Conservation (phyloP, 2,797 vertebrate genomes). For the Notoglanidium macrostoma region DNA sequence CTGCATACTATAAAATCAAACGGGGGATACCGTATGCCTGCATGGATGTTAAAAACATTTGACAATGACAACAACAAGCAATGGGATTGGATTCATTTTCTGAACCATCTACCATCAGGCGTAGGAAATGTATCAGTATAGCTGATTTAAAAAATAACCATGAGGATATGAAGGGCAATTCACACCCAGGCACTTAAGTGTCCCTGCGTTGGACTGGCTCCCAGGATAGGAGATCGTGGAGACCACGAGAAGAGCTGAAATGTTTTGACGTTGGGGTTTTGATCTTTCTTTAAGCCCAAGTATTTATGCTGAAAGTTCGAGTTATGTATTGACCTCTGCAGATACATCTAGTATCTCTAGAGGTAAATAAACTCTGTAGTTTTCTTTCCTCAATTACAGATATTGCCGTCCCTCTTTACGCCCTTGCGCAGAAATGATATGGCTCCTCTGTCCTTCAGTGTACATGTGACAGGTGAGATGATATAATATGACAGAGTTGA, state of each 20-base stretch:
- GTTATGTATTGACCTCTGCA: constrained; percentile 29
- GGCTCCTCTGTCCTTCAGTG: constrained; percentile 72
- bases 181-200: background rate
- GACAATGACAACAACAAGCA: background rate
- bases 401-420: constrained; percentile 72
- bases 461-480: constrained; percentile 69
- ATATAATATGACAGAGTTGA: constrained; percentile 71
- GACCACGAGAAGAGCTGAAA: background rate
- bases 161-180: background rate
- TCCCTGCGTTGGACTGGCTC: background rate
- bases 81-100: background rate
- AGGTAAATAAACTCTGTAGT: constrained; percentile 73
- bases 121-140: background rate
- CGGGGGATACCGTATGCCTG: background rate
- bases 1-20: constrained; percentile 1
- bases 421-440: constrained; percentile 68
- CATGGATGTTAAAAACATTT: background rate
- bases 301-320: background rate
- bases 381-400: constrained; percentile 77
- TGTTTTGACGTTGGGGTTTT: background rate
- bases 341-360: constrained; percentile 60
- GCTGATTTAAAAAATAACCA: background rate
- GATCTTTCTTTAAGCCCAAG: background rate
- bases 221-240: background rate
- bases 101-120: background rate